Evolutionary conservation across 2,113 vertebrate genomes (phyloP).

Genomic region (Ptilonorhynchus violaceus): DNA sequence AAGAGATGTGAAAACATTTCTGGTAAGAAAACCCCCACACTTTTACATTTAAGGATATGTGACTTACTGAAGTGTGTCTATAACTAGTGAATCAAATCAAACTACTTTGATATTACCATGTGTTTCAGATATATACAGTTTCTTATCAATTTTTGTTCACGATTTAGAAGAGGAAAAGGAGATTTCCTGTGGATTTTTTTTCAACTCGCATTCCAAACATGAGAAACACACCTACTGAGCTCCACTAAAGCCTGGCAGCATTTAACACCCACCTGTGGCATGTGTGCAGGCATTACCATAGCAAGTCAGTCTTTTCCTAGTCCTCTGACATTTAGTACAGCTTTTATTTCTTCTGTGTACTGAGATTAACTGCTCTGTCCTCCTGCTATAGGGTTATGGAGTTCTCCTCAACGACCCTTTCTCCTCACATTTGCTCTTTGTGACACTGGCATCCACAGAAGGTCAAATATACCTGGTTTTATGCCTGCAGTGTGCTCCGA

Average conservation of each 20-base stretch:
- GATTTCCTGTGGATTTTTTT: not conserved
- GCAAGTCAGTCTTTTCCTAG: not conserved
- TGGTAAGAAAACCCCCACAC: not conserved
- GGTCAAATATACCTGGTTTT: not conserved
- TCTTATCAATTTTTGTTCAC: not conserved
- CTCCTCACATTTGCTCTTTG: not conserved
- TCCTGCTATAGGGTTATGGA: not conserved
- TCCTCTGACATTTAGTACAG: not conserved
- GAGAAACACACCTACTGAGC: not conserved
- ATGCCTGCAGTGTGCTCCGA: rapidly evolving
- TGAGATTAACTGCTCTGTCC: not conserved
- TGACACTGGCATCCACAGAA: not conserved
- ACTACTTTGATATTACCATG: not conserved
- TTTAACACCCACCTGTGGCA: not conserved
- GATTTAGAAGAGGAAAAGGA: not conserved
- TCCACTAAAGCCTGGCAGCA: not conserved
- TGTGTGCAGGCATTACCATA: not conserved
- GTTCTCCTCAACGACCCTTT: not conserved
- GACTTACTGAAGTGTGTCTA: not conserved
- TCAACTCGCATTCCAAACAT: not conserved
- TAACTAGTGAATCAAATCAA: not conserved
- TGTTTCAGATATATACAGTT: not conserved
- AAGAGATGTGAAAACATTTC: not conserved
- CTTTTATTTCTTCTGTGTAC: not conserved
- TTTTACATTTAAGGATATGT: not conserved